These are phyloP conservation scores for Pocillopora meandrina DNA, from an alignment of 92 coral and sea anemone genomes.

Conservation along the genomic window DNA sequence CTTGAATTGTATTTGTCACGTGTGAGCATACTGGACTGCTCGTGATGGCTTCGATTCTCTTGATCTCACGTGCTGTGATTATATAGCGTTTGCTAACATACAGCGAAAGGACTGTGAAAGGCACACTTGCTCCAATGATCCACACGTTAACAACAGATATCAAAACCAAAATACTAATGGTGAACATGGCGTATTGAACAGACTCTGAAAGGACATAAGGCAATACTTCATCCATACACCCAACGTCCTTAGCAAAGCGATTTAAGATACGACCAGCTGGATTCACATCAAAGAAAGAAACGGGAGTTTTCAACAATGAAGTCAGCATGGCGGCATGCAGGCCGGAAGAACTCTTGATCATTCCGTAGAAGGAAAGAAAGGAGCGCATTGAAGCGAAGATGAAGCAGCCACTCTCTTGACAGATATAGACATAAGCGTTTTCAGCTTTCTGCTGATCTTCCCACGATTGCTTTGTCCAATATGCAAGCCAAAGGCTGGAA, in stretches of 20 bases:
- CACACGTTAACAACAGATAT: conserved; percentile 11
- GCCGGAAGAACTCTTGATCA: background rate
- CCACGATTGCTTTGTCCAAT: conserved; percentile 30
- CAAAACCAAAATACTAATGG: background rate
- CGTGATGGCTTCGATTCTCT: conserved; percentile 50
- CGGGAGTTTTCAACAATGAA: background rate
- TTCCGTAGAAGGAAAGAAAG: background rate
- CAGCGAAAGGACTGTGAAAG: conserved; percentile 11
- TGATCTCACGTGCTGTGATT: conserved; percentile 37
- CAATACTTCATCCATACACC: conserved; percentile 18
- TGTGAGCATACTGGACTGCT: conserved; percentile 43
- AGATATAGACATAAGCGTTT: conserved; percentile 1
- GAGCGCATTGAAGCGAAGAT: background rate
- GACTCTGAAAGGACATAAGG: background rate
- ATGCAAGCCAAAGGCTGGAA: conserved; percentile 42
- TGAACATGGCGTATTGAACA: background rate
- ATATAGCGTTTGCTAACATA: conserved; percentile 18
- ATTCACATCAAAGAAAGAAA: conserved; percentile 21
- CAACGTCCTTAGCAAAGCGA: conserved; percentile 15
- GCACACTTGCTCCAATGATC: conserved; percentile 24
- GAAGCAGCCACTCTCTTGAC: background rate
- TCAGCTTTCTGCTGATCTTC: conserved; percentile 17
- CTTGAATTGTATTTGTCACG: conserved; percentile 41
- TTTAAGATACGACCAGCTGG: conserved; percentile 28
- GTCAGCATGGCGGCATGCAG: conserved; percentile 16